Conservation (phyloP, 2,888 invertebrate genomes). For the Neoaliturus tenellus region DNA sequence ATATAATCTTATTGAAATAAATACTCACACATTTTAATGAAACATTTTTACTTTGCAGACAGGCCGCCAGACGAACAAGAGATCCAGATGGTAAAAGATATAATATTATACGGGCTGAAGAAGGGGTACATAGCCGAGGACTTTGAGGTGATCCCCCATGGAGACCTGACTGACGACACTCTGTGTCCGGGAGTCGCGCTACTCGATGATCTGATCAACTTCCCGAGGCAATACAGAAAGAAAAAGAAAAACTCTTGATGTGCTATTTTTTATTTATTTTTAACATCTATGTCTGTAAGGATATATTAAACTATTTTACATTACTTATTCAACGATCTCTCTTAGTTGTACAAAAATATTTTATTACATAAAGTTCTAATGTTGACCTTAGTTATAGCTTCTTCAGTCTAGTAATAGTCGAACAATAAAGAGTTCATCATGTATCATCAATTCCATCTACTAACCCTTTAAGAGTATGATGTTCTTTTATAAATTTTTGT, state of each 20-base stretch:
- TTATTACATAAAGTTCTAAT: too few species aligned
- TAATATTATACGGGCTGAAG: not conserved
- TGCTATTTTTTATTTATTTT: too few species aligned
- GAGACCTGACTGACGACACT: not conserved
- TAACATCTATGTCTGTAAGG: not conserved
- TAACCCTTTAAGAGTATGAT: not conserved
- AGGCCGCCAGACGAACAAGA: conserved; percentile 17
- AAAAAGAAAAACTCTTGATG: too few species aligned
- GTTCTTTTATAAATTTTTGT: not conserved
- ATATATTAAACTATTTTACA: not conserved
- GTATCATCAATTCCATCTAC: not conserved
- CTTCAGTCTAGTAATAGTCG: too few species aligned
- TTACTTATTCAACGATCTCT: too few species aligned
- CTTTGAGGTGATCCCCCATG: conserved; percentile 3
- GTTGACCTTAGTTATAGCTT: too few species aligned
- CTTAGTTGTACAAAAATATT: too few species aligned
- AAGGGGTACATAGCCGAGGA: not conserved
- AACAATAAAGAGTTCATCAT: too few species aligned
- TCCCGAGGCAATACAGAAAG: not conserved
- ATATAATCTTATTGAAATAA: too few species aligned
- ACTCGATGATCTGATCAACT: not conserved
- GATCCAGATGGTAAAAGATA: not conserved
- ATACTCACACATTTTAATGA: too few species aligned
- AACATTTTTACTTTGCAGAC: not conserved
- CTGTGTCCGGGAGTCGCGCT: not conserved